Base-by-base conservation (phyloP, 2,113 vertebrate species). In the Paramisgurnus dabryanus region DNA sequence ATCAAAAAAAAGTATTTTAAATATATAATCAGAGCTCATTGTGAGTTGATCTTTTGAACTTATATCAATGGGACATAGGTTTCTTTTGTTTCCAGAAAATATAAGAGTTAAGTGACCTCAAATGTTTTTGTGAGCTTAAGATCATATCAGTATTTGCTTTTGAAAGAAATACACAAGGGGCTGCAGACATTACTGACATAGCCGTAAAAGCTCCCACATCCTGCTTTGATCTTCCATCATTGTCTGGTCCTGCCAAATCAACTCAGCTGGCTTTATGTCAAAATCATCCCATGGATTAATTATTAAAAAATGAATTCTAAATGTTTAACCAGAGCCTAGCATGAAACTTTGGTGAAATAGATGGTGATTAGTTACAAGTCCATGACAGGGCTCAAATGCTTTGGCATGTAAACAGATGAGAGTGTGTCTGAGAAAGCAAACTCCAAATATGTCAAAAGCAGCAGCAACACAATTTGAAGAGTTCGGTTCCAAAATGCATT, bases 201-300 rank as follows among this genome's bases (percentile, higher is more conserved):
- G 73, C 22, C 27, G 27, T 81, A 78, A 78, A 34, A 85, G 64
- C 72, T 22, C 67, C 67, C 10, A 6, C 61, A 15, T 79, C 17
- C 50, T 47, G 53, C 79, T 81, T 81, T 81, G 70, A 86, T 81
- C 81, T 76, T 43, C 6, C 67, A 12, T 70, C 66, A 83, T 81
- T 83, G 76, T 83, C 64, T 83, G 61, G 55, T 72, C 68, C 67
- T 76, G 79, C 76, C 85, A 83, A 82, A 82, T 69, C 74, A 83
- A 67, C 53, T 50, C 10, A 50, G 49, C 47, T 79, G 55, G 53
- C 66, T 82, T 76, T 81, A 39, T 60, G 58, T 75, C 6, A 81
- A 63, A 75, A 69, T 61, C 50, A 43, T 64, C 73, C 45, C 72
- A 67, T 58, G 57, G 41, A 83, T 82, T 57, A 80, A 77, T 86